phyloP scores from a whole-genome alignment of 2,113 vertebrate species.

The Macrotus californicus region DNA sequence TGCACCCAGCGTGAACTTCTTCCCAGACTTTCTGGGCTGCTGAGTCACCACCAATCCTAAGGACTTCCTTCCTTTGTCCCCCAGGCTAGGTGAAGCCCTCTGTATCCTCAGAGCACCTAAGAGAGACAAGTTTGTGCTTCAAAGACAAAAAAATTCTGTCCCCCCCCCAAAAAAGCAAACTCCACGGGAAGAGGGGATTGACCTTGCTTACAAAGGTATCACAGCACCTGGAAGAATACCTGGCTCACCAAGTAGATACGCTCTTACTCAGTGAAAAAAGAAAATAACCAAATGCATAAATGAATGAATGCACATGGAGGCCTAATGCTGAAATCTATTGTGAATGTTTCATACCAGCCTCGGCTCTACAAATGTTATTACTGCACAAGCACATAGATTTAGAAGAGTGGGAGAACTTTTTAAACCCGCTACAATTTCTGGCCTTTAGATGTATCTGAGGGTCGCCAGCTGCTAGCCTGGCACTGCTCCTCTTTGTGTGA shows the following conservation, averaged over 20 bases:
- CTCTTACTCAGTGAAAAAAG: neutral
- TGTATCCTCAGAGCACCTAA: too few relatives aligned
- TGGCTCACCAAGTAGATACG: neutral
- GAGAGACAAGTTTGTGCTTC: neutral
- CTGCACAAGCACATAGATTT: neutral
- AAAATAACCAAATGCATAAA: neutral
- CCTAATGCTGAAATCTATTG: neutral
- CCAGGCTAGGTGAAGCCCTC: neutral
- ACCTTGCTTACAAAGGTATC: neutral
- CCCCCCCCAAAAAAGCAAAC: neutral
- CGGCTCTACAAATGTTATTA: neutral
- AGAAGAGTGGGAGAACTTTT: neutral
- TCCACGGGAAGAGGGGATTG: neutral
- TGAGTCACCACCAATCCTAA: neutral
- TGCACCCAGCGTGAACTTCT: neutral
- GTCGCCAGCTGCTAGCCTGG: accelerated
- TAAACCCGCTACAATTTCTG: neutral
- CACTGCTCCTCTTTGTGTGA: accelerated
- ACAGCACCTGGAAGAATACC: neutral
- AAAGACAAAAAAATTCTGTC: neutral
- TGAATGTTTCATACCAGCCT: neutral
- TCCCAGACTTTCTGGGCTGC: neutral
- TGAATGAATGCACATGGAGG: neutral
- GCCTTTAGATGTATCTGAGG: neutral
- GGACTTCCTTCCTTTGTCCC: neutral